Percentiles rank a stretch among this genome's conserved stretches.
Conservation (phyloP, 2,797 vertebrate species). For the Falco columbarius region DNA sequence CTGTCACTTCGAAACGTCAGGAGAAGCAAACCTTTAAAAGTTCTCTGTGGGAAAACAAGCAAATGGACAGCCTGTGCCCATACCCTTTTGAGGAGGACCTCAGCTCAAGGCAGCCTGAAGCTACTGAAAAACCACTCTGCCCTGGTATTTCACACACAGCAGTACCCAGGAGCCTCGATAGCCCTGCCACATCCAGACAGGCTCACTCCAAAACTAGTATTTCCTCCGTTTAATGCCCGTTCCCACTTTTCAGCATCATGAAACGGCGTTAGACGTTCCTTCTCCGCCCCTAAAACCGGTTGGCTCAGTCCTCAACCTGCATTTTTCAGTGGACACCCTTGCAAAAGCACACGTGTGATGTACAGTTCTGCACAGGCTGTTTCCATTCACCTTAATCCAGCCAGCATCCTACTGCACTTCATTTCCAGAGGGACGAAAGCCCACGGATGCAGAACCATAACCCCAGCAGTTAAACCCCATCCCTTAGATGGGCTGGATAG, state of each 20-base stretch:
- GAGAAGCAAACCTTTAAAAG: not conserved
- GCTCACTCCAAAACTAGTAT: not conserved
- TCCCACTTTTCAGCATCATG: not conserved
- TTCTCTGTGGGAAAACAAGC: not conserved
- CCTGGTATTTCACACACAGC: not conserved
- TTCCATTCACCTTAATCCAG: not conserved
- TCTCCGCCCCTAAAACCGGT: not conserved
- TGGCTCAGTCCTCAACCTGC: not conserved
- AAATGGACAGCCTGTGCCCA: fast-evolving
- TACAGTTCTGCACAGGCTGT: not conserved
- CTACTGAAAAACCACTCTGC: not conserved
- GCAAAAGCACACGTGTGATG: not conserved
- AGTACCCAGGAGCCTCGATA: not conserved
- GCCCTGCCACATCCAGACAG: not conserved
- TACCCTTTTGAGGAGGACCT: not conserved
- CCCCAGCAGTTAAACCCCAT: slow-evolving; percentile 39
- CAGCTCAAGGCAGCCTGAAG: not conserved
- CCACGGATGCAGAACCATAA: not conserved
- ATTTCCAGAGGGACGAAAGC: not conserved
- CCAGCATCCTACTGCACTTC: not conserved
- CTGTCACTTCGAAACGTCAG: not conserved
- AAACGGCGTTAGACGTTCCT: not conserved
- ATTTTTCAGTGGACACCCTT: not conserved
- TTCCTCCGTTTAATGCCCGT: not conserved
- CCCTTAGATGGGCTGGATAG: slow-evolving; percentile 47